Percentiles rank a stretch among this genome's conserved stretches.
These are phyloP conservation scores for Dasypus novemcinctus DNA, from an alignment of 2,113 vertebrate genomes.

Conservation along the genomic window DNA sequence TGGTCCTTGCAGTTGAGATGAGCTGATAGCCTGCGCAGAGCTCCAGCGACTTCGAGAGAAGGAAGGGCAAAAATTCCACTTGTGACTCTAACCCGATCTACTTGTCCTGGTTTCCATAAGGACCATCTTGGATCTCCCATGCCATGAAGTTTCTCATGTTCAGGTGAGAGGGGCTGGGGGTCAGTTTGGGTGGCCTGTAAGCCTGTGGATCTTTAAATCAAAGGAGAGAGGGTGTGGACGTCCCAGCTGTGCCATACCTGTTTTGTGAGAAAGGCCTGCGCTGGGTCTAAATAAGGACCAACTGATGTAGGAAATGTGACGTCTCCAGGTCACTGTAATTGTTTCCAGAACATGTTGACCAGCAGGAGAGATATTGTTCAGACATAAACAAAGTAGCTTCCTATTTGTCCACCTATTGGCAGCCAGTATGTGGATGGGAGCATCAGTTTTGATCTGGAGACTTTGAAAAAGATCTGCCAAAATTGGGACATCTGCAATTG, in stretches of 20 bases:
- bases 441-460: neutral
- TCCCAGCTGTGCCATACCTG: neutral
- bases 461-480: neutral
- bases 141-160: neutral
- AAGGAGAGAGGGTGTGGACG: neutral
- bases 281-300: neutral
- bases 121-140: neutral
- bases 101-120: neutral
- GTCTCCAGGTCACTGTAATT: neutral
- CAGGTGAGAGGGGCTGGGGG: neutral
- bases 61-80: neutral
- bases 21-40: neutral
- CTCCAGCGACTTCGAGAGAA: fast-evolving
- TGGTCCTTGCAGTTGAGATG: neutral
- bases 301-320: neutral
- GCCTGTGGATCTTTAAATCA: neutral
- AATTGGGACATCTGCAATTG: neutral
- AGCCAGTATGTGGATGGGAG: neutral
- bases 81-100: neutral
- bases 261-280: neutral
- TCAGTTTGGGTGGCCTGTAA: neutral
- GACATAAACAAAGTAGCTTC: neutral
- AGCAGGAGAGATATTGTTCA: neutral
- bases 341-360: neutral
- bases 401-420: neutral